Evolutionary conservation across 2,888 invertebrate genomes (phyloP), one percentile per base, ranked within the genome.

Genomic region (Cryptocephalus primarius): DNA sequence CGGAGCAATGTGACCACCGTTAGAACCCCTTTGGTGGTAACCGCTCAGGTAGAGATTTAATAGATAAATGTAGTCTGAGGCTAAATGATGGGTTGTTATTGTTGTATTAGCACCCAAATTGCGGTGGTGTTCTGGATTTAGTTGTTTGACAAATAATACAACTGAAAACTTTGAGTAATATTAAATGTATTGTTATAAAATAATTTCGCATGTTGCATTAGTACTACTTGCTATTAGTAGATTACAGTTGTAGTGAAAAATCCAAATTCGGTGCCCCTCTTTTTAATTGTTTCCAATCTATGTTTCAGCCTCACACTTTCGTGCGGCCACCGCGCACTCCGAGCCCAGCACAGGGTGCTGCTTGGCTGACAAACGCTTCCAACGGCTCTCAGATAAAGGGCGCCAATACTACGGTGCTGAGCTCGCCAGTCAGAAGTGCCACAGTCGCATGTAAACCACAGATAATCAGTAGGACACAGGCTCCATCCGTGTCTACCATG

Each of bases 1-100:
- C 76, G 85, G 46, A 74, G 76, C 33, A 75, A 77, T 48, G 79
- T 83, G 6, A 76, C 80, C 10, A 63, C 66, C 41, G 68, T 70
- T 10, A 58, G 70, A 45, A 60, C 66, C 9, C 67, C 70, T 10
- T 61, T 69, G 60, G 65, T 70, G 38, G 68, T 68, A 34, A 57
- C 65, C 38, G 63, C 68, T 39, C 67, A 62, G 51, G 59, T 59
- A 52, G 34, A 48, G 6, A 22, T 34, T 22, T 32, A 4, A 39
- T 10, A 9, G 2, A 22, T 6, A 22, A 22, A 22, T 22, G 22
- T 22, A 6, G 22, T n/a, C n/a, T n/a, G n/a, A n/a, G n/a, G n/a
- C n/a, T n/a, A n/a, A n/a, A n/a, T n/a, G n/a, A n/a, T n/a, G n/a
- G n/a, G n/a, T n/a, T n/a, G n/a, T n/a, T n/a, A n/a, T n/a, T n/a